Percentiles rank a stretch among this genome's conserved stretches.
These are phyloP conservation scores for Leguminivora glycinivorella DNA, from an alignment of 1,140 invertebrate genomes.

Conservation along the genomic window DNA sequence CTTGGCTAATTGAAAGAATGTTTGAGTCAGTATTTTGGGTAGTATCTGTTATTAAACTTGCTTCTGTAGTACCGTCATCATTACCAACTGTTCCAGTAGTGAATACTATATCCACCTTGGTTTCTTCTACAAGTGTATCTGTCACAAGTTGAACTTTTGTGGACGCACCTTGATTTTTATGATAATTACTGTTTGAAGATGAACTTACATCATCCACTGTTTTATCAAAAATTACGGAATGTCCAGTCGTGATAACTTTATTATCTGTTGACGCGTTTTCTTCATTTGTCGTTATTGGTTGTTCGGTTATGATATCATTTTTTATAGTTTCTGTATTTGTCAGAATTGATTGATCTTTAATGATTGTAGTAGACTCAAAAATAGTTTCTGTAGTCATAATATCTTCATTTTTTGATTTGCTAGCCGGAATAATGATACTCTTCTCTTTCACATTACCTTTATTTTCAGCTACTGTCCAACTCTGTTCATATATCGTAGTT, in stretches of 20 bases:
- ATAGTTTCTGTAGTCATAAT: background rate
- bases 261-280: background rate
- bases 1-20: background rate
- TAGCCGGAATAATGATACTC: background rate
- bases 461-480: background rate
- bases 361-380: background rate
- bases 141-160: background rate
- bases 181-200: background rate
- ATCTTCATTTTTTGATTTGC: background rate
- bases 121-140: background rate
- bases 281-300: background rate
- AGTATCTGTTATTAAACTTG: background rate
- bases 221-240: conserved; percentile 30
- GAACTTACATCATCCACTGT: background rate
- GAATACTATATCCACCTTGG: background rate
- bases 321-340: background rate
- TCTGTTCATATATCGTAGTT: background rate
- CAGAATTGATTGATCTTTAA: background rate
- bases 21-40: background rate
- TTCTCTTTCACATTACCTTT: background rate
- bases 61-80: background rate
- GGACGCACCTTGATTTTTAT: background rate
- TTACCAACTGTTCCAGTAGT: background rate
- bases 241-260: background rate
- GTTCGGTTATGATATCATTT: background rate